phyloP scores from a whole-genome alignment of 1,140 invertebrate species.

The Acarapis woodi region DNA sequence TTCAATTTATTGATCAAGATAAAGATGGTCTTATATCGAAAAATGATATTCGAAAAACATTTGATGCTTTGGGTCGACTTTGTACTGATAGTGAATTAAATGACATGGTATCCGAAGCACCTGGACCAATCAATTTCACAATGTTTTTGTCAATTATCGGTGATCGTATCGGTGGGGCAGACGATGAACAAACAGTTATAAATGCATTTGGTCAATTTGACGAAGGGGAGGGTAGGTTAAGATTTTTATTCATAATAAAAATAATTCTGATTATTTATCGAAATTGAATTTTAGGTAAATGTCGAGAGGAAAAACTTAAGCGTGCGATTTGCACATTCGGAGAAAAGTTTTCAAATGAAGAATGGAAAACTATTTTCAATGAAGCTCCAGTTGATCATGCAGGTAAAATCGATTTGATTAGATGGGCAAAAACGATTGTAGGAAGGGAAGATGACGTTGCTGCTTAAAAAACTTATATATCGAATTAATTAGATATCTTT shows the following conservation, averaged over 20 bases:
- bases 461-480: background rate
- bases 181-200: slow-evolving; percentile 35
- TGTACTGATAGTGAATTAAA: slow-evolving; percentile 65
- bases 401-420: slow-evolving; percentile 13
- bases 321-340: slow-evolving; percentile 81
- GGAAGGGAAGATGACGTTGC: background rate
- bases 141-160: slow-evolving; percentile 71
- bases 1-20: slow-evolving; percentile 91
- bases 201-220: slow-evolving; percentile 86
- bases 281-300: slow-evolving; percentile 23
- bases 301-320: slow-evolving; percentile 27
- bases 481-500: too few relatives aligned
- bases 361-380: slow-evolving; percentile 20
- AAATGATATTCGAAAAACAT: slow-evolving; percentile 73
- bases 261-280: too few relatives aligned
- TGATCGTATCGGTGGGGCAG: slow-evolving; percentile 38
- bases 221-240: slow-evolving; percentile 26
- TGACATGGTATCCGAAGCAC: slow-evolving; percentile 57
- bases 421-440: slow-evolving; percentile 1
- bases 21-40: slow-evolving; percentile 92
- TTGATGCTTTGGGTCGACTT: slow-evolving; percentile 38
- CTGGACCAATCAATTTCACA: slow-evolving; percentile 80
- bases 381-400: slow-evolving; percentile 13
- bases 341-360: slow-evolving; percentile 72
- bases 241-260: too few relatives aligned